Conservation (phyloP, 2,113 vertebrate species). For the Nanorana parkeri region DNA sequence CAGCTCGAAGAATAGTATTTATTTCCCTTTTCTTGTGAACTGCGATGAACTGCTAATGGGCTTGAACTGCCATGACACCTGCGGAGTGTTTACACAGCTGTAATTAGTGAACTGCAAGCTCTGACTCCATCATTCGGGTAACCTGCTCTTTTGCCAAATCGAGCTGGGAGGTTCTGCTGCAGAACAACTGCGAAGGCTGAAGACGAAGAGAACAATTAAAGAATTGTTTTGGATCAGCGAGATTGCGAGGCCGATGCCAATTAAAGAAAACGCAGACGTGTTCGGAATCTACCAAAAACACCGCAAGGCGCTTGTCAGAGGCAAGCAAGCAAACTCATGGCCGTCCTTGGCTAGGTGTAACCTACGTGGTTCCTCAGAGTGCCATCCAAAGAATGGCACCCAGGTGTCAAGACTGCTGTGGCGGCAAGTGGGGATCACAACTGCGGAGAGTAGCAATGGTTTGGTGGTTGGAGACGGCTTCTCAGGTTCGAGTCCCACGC, state of each 20-base stretch:
- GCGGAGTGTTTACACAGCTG: constrained; percentile 39
- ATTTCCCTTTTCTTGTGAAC: constrained; percentile 34
- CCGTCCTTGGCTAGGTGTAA: no score
- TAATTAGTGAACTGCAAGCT: constrained; percentile 7
- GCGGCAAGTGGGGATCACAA: no score
- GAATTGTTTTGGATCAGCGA: constrained; percentile 8
- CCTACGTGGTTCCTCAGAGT: no score
- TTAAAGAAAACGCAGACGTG: background rate
- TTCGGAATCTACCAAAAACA: no score
- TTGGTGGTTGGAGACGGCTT: no score
- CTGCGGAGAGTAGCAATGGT: no score
- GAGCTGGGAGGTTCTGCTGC: background rate
- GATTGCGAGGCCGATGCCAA: background rate
- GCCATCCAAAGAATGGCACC: no score
- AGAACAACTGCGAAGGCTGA: background rate
- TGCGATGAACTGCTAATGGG: constrained; percentile 23
- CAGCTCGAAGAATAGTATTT: background rate
- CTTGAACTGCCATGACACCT: constrained; percentile 35
- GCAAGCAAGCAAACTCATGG: no score
- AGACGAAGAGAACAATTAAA: constrained; percentile 4
- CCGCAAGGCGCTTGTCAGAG: no score
- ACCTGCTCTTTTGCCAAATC: background rate
- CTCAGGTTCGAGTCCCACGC: no score
- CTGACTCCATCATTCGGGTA: background rate
- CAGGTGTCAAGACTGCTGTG: no score